A percentile compares a stretch with the other conserved stretches of the same genome.
Conservation (phyloP, 2,113 vertebrate species). For the Prionailurus bengalensis region DNA sequence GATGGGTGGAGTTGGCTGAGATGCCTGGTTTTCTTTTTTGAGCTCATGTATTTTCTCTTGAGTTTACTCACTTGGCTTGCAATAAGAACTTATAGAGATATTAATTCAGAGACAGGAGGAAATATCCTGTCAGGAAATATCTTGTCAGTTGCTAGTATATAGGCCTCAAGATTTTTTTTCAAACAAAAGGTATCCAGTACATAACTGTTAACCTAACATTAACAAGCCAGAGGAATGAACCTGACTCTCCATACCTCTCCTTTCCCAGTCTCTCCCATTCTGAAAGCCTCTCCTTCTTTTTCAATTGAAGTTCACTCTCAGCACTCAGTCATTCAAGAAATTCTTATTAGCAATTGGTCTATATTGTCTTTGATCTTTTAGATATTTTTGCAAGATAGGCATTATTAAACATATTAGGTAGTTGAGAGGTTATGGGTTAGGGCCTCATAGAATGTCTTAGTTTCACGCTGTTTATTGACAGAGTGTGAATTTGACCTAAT, state of each 20-base stretch:
- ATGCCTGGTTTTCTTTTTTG: neutral
- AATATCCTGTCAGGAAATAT: neutral
- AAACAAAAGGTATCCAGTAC: neutral
- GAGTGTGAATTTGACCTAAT: neutral
- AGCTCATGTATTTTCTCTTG: neutral
- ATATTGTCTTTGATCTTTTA: neutral
- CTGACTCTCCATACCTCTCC: neutral
- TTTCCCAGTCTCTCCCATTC: neutral
- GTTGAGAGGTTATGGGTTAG: neutral
- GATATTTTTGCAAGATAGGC: neutral
- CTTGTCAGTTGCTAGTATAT: neutral
- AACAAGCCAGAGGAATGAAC: neutral
- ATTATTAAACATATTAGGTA: neutral
- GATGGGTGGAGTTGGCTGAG: neutral
- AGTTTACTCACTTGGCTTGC: neutral
- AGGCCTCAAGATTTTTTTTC: neutral
- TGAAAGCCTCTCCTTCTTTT: neutral
- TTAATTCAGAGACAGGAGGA: neutral
- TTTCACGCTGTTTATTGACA: neutral
- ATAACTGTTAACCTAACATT: neutral
- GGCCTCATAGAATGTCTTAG: neutral
- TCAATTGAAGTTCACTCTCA: neutral
- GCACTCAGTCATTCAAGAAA: neutral
- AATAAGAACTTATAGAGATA: neutral
- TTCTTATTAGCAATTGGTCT: neutral